Evolutionary conservation across 2,797 vertebrate species (phyloP).

Genomic region (Heliangelus exortis): DNA sequence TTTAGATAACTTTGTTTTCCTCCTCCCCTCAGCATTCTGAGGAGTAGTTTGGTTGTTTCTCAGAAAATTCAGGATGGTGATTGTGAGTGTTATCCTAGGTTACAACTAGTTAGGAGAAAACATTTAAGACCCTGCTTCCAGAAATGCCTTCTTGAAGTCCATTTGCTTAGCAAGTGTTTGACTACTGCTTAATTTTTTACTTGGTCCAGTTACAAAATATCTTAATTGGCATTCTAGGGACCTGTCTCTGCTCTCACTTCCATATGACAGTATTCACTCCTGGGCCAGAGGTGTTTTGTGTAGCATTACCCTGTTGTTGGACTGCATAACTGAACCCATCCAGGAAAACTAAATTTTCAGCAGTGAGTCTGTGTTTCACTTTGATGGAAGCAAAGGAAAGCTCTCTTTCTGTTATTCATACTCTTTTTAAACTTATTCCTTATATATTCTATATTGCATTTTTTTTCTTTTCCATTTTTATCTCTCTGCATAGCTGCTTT

Average conservation of each 20-base stretch:
- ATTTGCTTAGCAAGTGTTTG: not conserved
- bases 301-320: not conserved
- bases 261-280: accelerated
- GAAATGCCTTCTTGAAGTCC: not conserved
- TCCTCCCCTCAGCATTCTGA: conserved; percentile 22
- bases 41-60: not conserved
- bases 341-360: not conserved
- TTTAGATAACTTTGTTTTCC: not conserved
- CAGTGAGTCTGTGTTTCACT: not conserved
- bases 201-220: not conserved
- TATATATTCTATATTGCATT: not conserved
- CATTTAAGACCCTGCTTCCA: not conserved
- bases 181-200: not conserved
- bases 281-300: not conserved
- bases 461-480: not conserved
- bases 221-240: not conserved
- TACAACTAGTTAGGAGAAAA: not conserved
- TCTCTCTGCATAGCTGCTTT: not conserved
- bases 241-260: not conserved
- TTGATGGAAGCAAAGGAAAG: not conserved
- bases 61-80: not conserved
- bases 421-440: not conserved
- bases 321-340: not conserved
- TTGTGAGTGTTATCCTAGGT: not conserved
- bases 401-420: not conserved